phyloP scores from a whole-genome alignment of 2,113 vertebrate species.

The Ptilonorhynchus violaceus region DNA sequence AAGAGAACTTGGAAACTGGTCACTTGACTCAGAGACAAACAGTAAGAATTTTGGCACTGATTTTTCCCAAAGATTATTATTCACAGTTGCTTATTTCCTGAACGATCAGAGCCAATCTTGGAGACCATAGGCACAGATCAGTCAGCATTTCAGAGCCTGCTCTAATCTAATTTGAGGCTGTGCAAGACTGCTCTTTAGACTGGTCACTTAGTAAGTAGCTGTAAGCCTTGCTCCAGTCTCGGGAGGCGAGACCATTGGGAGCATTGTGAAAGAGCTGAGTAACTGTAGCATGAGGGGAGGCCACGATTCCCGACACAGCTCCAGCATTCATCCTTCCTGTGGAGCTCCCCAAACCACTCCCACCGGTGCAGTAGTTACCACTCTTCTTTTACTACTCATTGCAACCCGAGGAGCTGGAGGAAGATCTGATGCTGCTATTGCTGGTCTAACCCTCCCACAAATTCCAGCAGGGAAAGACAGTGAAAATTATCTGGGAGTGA shows the following conservation, averaged over 20 bases:
- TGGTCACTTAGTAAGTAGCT: neutral
- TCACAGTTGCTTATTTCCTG: neutral
- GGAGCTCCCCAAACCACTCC: conserved; percentile 28
- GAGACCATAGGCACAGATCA: neutral
- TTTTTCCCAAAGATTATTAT: neutral
- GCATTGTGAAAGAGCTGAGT: conserved; percentile 34
- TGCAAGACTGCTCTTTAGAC: neutral
- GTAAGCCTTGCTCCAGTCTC: neutral
- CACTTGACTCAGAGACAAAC: neutral
- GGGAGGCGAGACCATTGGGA: neutral
- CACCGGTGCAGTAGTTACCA: neutral
- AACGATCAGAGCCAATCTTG: neutral
- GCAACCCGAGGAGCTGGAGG: neutral
- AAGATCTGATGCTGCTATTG: conserved; percentile 29
- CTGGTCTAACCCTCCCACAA: conserved; percentile 24
- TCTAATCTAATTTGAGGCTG: neutral
- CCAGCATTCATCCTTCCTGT: neutral
- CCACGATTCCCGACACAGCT: neutral
- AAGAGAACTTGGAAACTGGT: neutral
- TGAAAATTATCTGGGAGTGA: conserved; percentile 61
- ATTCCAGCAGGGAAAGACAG: conserved; percentile 49
- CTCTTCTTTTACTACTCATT: neutral
- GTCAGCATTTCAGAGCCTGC: neutral
- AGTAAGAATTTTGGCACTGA: neutral
- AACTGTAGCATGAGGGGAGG: neutral